phyloP scores from a whole-genome alignment of 2,888 invertebrate species.

The Lasioglossum figueresi region DNA sequence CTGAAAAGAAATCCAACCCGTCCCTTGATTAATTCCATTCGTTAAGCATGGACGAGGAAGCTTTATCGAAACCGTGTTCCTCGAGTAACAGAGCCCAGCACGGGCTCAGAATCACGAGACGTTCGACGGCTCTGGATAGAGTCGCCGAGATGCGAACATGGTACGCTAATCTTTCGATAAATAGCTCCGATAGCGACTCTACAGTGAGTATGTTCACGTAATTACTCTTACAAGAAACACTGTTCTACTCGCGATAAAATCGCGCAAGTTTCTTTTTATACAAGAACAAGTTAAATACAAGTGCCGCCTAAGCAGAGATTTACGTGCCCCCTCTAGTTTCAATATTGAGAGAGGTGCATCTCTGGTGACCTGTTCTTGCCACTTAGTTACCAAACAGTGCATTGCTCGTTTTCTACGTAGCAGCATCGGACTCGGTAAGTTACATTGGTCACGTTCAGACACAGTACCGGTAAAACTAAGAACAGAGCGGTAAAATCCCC shows the following conservation, averaged over 20 bases:
- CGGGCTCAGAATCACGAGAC: neutral
- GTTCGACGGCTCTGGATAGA: neutral
- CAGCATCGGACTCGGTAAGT: neutral
- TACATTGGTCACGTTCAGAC: neutral
- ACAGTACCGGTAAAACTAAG: neutral
- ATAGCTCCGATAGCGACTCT: neutral
- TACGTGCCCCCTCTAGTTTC: too few relatives aligned
- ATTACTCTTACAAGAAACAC: neutral
- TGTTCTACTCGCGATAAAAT: neutral
- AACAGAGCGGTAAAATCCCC: neutral
- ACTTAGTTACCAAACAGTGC: neutral
- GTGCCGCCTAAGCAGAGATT: too few relatives aligned
- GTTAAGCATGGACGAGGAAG: slow-evolving; percentile 36
- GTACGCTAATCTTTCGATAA: neutral
- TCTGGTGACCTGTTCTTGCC: neutral
- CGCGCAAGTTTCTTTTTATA: neutral
- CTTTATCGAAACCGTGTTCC: slow-evolving; percentile 13
- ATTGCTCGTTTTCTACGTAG: neutral
- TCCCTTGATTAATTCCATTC: slow-evolving; percentile 48
- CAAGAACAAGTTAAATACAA: too few relatives aligned
- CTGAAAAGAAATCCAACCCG: slow-evolving; percentile 51
- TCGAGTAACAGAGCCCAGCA: slow-evolving; percentile 20
- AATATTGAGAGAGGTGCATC: too few relatives aligned
- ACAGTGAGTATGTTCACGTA: neutral
- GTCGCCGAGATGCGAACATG: neutral